A percentile compares a stretch with the other conserved stretches of the same genome.
These are phyloP conservation scores for Sinelater perroti DNA, from an alignment of 2,888 invertebrate genomes.

Conservation along the genomic window DNA sequence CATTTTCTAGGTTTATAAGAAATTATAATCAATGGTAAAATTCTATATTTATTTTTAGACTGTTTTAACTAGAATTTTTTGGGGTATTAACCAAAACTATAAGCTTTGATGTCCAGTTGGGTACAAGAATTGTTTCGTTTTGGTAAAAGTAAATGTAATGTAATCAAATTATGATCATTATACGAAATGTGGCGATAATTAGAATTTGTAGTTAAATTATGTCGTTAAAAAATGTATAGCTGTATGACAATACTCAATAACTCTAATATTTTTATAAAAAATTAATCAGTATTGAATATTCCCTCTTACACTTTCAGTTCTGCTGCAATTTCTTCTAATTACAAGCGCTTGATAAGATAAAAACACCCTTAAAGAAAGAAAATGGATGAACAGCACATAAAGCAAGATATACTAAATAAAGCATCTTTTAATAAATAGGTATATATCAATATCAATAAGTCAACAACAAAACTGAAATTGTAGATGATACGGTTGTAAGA, in stretches of 20 bases:
- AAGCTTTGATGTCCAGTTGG: conserved; percentile 28
- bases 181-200: conserved; percentile 32
- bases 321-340: conserved; percentile 29
- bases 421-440: conserved; percentile 36
- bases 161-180: conserved; percentile 35
- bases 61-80: conserved; percentile 31
- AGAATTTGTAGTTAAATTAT: conserved; percentile 34
- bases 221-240: conserved; percentile 19
- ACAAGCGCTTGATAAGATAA: conserved; percentile 38
- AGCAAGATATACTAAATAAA: conserved; percentile 35
- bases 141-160: conserved; percentile 30
- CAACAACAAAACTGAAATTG: background rate
- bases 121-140: conserved; percentile 5
- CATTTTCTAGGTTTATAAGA: background rate
- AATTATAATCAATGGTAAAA: conserved; percentile 18
- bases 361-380: conserved; percentile 39
- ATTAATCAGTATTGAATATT: conserved; percentile 26
- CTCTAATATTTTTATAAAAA: conserved; percentile 35
- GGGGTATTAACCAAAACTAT: conserved; percentile 26
- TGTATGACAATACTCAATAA: background rate
- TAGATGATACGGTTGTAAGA: conserved; percentile 10
- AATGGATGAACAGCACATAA: conserved; percentile 37
- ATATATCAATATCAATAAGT: background rate
- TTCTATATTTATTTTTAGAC: conserved; percentile 32
- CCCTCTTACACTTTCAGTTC: conserved; percentile 20